phyloP scores from a whole-genome alignment of 1,140 invertebrate genomes.

The Penaeus vannamei region DNA sequence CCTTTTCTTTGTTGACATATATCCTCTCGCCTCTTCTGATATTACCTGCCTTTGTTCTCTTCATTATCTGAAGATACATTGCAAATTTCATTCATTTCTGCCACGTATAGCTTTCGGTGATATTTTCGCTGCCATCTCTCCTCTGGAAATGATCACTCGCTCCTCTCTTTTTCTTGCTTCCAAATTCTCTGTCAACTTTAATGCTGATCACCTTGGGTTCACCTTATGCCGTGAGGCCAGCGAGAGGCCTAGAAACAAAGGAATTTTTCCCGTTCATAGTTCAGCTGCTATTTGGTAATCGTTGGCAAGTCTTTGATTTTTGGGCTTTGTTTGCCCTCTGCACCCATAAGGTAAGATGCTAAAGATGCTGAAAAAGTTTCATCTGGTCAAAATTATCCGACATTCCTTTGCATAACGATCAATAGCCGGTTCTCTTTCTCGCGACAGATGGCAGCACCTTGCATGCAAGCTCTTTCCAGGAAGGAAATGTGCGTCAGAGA shows the following conservation, averaged over 20 bases:
- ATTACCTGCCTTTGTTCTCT: too few species aligned
- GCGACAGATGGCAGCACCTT: slow-evolving; percentile 49
- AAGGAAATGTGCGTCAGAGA: neutral
- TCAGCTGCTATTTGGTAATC: too few species aligned
- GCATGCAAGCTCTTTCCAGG: slow-evolving; percentile 3
- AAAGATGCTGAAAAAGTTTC: slow-evolving; percentile 26
- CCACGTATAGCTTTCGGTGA: neutral
- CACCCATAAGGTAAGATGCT: neutral
- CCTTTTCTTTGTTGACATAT: too few species aligned
- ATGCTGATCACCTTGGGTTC: slow-evolving; percentile 23
- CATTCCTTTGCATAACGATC: slow-evolving; percentile 58
- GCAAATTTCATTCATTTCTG: too few species aligned
- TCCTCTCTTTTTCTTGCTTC: slow-evolving; percentile 36
- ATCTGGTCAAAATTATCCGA: slow-evolving; percentile 41
- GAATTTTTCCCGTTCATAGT: too few species aligned
- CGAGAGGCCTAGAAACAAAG: too few species aligned
- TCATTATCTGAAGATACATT: too few species aligned
- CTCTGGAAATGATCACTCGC: slow-evolving; percentile 35
- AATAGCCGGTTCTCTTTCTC: slow-evolving; percentile 42
- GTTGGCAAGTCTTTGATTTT: neutral
- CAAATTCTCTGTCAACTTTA: slow-evolving; percentile 53
- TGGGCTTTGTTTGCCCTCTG: neutral
- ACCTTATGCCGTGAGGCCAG: neutral
- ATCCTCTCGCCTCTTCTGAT: too few species aligned
- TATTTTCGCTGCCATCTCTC: slow-evolving; percentile 24